Conservation (phyloP, 1,140 invertebrate genomes). For the Lasioglossum albipes region DNA sequence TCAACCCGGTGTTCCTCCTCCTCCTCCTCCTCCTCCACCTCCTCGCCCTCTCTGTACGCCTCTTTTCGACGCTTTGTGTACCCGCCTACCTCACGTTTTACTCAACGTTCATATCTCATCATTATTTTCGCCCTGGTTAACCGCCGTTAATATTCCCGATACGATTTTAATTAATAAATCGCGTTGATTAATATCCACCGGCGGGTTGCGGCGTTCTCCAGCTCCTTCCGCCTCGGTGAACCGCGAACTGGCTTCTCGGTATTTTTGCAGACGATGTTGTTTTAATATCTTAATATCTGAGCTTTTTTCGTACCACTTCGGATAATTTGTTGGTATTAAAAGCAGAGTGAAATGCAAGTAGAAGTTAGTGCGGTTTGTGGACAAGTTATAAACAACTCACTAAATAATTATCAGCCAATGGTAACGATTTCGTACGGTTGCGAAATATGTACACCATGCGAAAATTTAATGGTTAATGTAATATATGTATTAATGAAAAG, state of each 20-base stretch:
- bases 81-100: slow-evolving; percentile 20
- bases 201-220: slow-evolving; percentile 4
- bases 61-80: too few relatives aligned
- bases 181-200: slow-evolving; percentile 16
- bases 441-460: too few relatives aligned
- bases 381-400: too few relatives aligned
- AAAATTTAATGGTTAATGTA: too few relatives aligned
- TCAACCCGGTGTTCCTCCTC: slow-evolving; percentile 36
- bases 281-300: too few relatives aligned
- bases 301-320: too few relatives aligned
- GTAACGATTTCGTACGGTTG: too few relatives aligned
- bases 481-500: too few relatives aligned
- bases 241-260: neutral
- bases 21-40: slow-evolving; percentile 19
- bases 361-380: too few relatives aligned
- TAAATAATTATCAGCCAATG: slow-evolving; percentile 14
- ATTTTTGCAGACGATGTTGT: neutral
- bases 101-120: slow-evolving; percentile 49
- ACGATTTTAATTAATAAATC: slow-evolving; percentile 46
- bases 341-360: too few relatives aligned
- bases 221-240: neutral
- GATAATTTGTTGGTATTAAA: too few relatives aligned
- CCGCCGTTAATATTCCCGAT: slow-evolving; percentile 25
- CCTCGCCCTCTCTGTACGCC: slow-evolving; percentile 16
- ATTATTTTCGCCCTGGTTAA: slow-evolving; percentile 50